Conservation (phyloP, 37 sponge, comb jelly and placozoan species). For the Axinella damicornis region DNA sequence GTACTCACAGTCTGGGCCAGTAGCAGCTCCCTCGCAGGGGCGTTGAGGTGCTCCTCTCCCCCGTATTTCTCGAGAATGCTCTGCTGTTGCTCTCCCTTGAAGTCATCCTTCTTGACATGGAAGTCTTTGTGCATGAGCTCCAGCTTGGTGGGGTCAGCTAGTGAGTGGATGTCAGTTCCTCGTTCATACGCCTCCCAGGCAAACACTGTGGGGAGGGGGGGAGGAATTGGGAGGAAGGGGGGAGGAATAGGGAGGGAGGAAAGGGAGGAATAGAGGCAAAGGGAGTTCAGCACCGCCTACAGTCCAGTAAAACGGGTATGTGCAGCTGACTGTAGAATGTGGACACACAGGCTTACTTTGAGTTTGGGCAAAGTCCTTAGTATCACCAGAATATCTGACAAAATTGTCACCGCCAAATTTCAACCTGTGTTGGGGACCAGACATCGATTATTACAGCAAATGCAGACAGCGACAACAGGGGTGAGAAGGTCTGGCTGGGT, state of each 20-base stretch:
- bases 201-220: conserved; percentile 77
- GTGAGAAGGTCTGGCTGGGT: no score
- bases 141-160: conserved; percentile 97
- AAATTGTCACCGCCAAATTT: conserved; percentile 97
- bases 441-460: not conserved
- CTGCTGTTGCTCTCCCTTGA: conserved; percentile 81
- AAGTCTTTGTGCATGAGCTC: conserved; percentile 93
- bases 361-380: conserved; percentile 81
- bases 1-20: conserved; percentile 83
- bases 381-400: conserved; percentile 84
- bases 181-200: conserved; percentile 98
- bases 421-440: conserved; percentile 22
- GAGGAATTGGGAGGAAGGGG: not conserved
- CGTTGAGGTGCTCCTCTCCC: conserved; percentile 95
- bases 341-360: conserved; percentile 83
- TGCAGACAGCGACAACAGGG: no score
- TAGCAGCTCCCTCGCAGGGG: conserved; percentile 93
- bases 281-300: no score
- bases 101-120: conserved; percentile 82
- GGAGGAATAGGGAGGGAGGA: no score
- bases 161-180: conserved; percentile 93
- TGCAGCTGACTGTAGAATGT: no score
- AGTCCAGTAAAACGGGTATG: no score
- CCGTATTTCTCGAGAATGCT: conserved; percentile 92
- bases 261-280: no score